Base-by-base conservation (phyloP, 2,888 invertebrate species). In the Ptychoptera albimana region DNA sequence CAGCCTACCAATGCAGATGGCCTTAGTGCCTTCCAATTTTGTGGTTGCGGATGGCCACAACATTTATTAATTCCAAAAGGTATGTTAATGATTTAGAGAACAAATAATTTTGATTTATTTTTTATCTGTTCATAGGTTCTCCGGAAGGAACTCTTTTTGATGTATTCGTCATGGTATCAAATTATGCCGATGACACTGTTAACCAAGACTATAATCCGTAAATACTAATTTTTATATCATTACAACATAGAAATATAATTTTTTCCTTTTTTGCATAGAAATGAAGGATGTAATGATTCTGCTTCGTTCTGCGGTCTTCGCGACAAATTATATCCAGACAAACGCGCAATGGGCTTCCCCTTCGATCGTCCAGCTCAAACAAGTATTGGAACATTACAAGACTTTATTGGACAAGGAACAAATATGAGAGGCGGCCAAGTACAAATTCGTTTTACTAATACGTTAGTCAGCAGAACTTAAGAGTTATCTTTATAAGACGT, bases 21-120 rank as follows among this genome's bases (percentile, higher is more conserved):
- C 11, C 11, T 13, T 6, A 55, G 54, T 2, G 61, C 66, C 43
- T 82, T 82, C 66, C 80, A 82, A 65, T 84, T 82, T 72, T 89
- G 88, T 66, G 87, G 87, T 48, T 89, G 88, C 55, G 86, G 87
- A 42, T 87, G 87, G 85, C 87, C 87, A 0, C 78, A 84, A 49
- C 82, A 83, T 58, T 72, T 83, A 74, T 68, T 83, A 2, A 50
- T 80, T n/a, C 79, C 82, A 0, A 77, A 73, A 59, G 50, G 49
- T 9, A 39, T n/a, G n/a, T n/a, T n/a, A n/a, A n/a, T n/a, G n/a
- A n/a, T n/a, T n/a, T n/a, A n/a, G n/a, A n/a, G n/a, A 5, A 23
- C 23, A 23, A 23, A 23, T 23, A 5, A 23, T 23, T 23, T 23
- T 23, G 3, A 23, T 23, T 5, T 23, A 5, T 23, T 23, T 7